Percentiles rank a stretch among this genome's conserved stretches.
phyloP scores from a whole-genome alignment of 2,797 vertebrate species.

The Sebastes trivittatus region DNA sequence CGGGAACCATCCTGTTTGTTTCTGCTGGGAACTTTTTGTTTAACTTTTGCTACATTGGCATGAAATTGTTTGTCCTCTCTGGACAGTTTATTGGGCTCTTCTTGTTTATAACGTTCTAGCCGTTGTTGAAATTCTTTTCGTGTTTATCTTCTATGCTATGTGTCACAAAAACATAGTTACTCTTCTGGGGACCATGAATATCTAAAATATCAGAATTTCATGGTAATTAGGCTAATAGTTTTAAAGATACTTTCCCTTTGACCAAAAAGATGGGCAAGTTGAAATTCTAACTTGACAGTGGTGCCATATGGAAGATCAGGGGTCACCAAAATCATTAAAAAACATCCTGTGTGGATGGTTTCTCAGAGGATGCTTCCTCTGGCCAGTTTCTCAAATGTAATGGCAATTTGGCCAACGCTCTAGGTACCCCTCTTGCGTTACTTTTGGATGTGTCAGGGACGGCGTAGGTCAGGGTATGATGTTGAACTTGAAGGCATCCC shows the following conservation, averaged over 20 bases:
- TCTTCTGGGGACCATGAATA: background rate
- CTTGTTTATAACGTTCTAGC: background rate
- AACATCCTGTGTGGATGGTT: background rate
- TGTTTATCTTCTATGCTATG: background rate
- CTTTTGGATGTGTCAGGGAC: no score
- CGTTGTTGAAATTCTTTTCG: background rate
- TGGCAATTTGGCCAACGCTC: no score
- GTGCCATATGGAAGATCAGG: no score
- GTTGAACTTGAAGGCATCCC: no score
- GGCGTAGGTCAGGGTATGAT: no score
- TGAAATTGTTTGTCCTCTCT: background rate
- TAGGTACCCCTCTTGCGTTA: no score
- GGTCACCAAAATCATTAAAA: background rate
- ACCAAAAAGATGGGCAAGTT: background rate
- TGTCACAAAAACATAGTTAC: background rate
- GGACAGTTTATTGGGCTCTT: background rate
- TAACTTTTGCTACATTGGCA: background rate
- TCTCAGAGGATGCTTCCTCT: no score
- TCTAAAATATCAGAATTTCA: background rate
- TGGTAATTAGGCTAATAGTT: background rate
- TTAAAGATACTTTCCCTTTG: background rate
- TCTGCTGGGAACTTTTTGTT: background rate
- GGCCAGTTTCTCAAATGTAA: background rate
- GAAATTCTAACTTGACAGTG: background rate
- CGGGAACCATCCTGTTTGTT: background rate